phyloP scores from a whole-genome alignment of 2,797 vertebrate genomes.

The Parambassis ranga region DNA sequence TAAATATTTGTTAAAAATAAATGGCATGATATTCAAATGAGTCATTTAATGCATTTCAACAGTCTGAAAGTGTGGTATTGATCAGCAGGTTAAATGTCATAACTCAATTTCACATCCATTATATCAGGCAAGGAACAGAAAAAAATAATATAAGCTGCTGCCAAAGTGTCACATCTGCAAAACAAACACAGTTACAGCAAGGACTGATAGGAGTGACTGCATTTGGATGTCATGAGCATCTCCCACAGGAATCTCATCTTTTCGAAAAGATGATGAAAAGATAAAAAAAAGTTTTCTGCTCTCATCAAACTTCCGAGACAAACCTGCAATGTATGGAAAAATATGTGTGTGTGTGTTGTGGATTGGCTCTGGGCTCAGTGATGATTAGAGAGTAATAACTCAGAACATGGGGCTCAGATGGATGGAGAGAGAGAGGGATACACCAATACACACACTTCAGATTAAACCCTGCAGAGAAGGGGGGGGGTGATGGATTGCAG shows the following conservation, averaged over 20 bases:
- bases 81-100: not conserved
- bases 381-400: conserved; percentile 63
- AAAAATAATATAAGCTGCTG: not conserved
- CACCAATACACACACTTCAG: conserved; percentile 5
- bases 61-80: not conserved
- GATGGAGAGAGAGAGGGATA: not conserved
- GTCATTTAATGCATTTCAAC: not conserved
- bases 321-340: conserved; percentile 4
- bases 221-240: not conserved
- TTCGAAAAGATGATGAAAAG: not conserved
- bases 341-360: not conserved
- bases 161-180: not conserved
- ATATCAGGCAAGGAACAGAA: not conserved
- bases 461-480: conserved; percentile 25
- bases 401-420: conserved; percentile 30
- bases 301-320: not conserved
- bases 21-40: no score
- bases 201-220: not conserved
- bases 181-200: not conserved
- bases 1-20: no score
- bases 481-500: conserved; percentile 49
- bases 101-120: not conserved
- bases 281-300: not conserved
- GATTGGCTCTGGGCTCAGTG: conserved; percentile 27
- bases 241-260: not conserved